Base-by-base conservation (phyloP, 2,113 vertebrate genomes). In the Neogobius melanostomus region DNA sequence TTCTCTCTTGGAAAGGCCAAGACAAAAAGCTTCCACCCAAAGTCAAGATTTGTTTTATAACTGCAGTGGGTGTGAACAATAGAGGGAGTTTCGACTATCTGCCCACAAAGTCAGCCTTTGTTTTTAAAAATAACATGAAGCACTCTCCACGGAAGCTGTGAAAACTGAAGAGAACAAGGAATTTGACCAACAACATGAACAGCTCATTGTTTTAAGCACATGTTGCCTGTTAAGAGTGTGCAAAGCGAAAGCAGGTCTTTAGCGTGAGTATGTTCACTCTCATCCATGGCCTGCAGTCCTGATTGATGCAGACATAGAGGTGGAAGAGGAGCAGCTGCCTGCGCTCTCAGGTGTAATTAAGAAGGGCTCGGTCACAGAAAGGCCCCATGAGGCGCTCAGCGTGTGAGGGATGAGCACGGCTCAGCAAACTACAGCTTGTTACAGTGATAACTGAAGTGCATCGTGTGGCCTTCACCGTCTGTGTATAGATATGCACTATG, bases 311-410 rank as follows among this genome's bases (percentile, higher is more conserved):
- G 71, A 82, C 72, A 56, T 77, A 84, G 80, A 77, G 80, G 82
- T 84, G 69, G 76, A 79, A 79, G 82, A 64, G 59, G 62, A 85
- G 72, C 89, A 88, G 82, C 83, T 88, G 83, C 70, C 82, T 44
- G 21, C 28, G 70, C 69, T 87, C 80, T 84, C 82, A 80, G 76
- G 85, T 83, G 84, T 85, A 82, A 88, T 89, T 87, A 86, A 76
- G 71, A 83, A 76, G 59, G 69, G 68, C 83, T 81, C 59, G 68
- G 81, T 79, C 84, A 82, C 66, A 79, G 70, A 85, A 57, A 65
- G 49, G 71, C 66, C 82, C 75, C n/a, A 4, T 50, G 80, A 77
- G 75, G 77, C 68, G 72, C 16, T 9, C 47, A 2, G 56, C 72
- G 68, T 46, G 17, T 49, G 43, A 75, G 61, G 71, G 76, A 71